Evolutionary conservation across 1,140 invertebrate genomes (phyloP), one percentile per base, ranked within the genome.

Genomic region (Plectus sambesii): DNA sequence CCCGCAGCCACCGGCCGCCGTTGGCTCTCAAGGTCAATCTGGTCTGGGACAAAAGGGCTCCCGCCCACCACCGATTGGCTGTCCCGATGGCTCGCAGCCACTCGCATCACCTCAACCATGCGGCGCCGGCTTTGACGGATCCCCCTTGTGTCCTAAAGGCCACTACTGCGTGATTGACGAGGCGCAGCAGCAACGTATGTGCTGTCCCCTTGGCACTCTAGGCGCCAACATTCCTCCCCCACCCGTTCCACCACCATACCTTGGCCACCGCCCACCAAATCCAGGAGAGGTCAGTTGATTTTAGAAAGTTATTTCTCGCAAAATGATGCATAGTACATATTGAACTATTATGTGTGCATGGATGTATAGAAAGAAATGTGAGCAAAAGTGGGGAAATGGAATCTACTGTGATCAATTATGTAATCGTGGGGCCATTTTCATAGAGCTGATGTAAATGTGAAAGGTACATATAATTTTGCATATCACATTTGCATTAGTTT

Each of bases 111-210:
- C 59, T 38, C 19, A 51, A 20, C 33, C 26, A 5, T 67, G 64
- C 33, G 64, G 64, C 36, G 42, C 64, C 22, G 64, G 64, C 24
- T 53, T 60, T 27, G 64, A 67, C 49, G 64, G 64, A 22, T 49
- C 59, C 5, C 48, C 56, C 33, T 46, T 69, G 48, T 69, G 66
- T 38, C 60, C 62, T 6, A 25, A 27, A 12, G 63, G 66, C 25
- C 64, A 52, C 48, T 67, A 68, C 47, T 67, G 64, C 41, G 63
- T 66, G 8, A 67, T 67, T 42, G 60, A 67, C 35, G 36, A 22
- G 8, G 55, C 40, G 8, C 60, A 62, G 3, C 30, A 51, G 22
- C 50, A 62, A 26, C 61, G 63, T 27, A 45, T 66, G 12, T 66
- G 63, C 30, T 66, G 63, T 40, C 53, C 61, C 4, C n/a, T 66